Evolutionary conservation across 2,888 invertebrate genomes (phyloP).

Genomic region (Agrotis clavis): DNA sequence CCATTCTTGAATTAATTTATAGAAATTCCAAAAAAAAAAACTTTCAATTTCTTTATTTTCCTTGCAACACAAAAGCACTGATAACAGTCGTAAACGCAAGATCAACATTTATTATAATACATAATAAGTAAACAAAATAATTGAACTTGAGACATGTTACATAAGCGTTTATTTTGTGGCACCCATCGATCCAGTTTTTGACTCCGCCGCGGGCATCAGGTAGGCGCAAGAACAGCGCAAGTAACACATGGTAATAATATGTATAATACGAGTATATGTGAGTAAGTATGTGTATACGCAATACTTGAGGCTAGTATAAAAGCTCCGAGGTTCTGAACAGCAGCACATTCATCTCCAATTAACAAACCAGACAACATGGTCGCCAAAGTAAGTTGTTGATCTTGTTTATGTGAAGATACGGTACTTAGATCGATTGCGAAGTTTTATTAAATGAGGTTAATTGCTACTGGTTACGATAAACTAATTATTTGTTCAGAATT

Average conservation of each 20-base stretch:
- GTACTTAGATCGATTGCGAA: conserved; percentile 8
- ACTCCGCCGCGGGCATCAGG: conserved; percentile 63
- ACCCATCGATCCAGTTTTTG: conserved; percentile 64
- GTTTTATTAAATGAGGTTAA: conserved; percentile 13
- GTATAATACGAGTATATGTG: conserved; percentile 54
- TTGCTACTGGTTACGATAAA: not conserved
- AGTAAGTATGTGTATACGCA: conserved; percentile 62
- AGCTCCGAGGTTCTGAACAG: conserved; percentile 68
- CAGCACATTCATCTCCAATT: conserved; percentile 78
- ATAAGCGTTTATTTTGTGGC: conserved; percentile 41
- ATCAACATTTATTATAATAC: conserved; percentile 10
- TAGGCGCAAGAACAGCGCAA: conserved; percentile 50
- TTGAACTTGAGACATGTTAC: conserved; percentile 64
- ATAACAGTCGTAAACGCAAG: conserved; percentile 1
- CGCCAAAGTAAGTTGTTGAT: conserved; percentile 82
- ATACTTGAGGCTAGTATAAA: conserved; percentile 76
- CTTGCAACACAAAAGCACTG: not conserved
- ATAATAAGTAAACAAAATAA: conserved; percentile 50
- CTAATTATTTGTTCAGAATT: not conserved
- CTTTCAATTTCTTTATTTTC: not conserved
- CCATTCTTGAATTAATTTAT: not conserved
- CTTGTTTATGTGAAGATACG: conserved; percentile 11
- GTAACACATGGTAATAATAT: conserved; percentile 35
- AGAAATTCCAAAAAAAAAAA: too few species aligned
- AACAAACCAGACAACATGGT: conserved; percentile 83